Evolutionary conservation across 2,888 invertebrate species (phyloP), one percentile per base, ranked within the genome.

Genomic region (Crocallis elinguaria): DNA sequence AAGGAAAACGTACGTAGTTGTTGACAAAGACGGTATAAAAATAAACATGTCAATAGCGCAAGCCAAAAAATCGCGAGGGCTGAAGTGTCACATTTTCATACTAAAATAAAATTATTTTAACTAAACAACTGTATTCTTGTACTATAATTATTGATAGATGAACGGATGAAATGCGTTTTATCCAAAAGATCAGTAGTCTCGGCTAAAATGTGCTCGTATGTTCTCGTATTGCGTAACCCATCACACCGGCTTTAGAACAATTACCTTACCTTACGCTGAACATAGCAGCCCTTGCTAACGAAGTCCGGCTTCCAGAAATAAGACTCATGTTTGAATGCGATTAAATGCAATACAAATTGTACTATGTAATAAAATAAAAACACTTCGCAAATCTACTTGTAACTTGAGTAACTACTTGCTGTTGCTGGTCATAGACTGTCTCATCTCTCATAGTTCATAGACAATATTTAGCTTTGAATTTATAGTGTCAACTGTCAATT

Each of bases 231-330:
- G 88, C 89, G 86, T 88, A 88, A 89, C 67, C 50, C 59, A 46
- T 36, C 59, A 58, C 54, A 66, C 77, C 79, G 77, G 78, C 61
- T 23, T 32, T 37, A 14, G n/a, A n/a, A n/a, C n/a, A 41, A 56
- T 49, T 50, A n/a, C n/a, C 83, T 81, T 69, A 90, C 89, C 88
- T 88, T 60, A 79, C 73, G 69, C 73, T 84, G 53, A 71, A 62
- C 65, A 87, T 64, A 46, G 80, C 67, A 13, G 82, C 78, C 35
- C 85, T 84, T 38, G 82, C 63, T 11, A 86, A 43, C 13, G 81
- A 71, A 35, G 68, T 71, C 53, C 84, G 82, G 38, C 77, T 72
- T 68, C 70, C 81, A 36, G 73, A 62, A 62, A 87, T 66, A 58
- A 82, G 77, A 68, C 75, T 88, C 90, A 90, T 90, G 67, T 69